phyloP scores from a whole-genome alignment of 2,797 vertebrate species.

The Chromis chromis region DNA sequence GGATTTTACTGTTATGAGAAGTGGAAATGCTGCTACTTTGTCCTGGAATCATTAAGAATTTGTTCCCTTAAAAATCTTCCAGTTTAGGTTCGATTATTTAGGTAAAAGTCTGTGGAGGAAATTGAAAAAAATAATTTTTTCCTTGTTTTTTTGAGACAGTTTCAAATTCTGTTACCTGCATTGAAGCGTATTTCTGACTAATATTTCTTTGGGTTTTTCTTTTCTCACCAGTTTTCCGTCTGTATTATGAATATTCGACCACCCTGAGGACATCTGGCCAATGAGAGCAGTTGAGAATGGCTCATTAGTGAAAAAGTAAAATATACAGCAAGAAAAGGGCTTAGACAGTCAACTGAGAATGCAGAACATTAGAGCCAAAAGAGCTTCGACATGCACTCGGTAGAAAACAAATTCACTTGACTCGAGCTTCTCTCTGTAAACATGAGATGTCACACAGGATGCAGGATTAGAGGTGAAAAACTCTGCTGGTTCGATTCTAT shows the following conservation, averaged over 20 bases:
- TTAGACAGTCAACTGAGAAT: conserved; percentile 64
- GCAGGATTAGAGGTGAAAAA: conserved; percentile 24
- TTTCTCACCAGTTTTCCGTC: conserved; percentile 49
- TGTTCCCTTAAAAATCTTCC: conserved; percentile 2
- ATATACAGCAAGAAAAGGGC: conserved; percentile 43
- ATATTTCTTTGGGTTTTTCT: conserved; percentile 35
- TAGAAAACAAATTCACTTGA: conserved; percentile 28
- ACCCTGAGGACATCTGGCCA: conserved; percentile 58
- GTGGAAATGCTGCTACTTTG: conserved; percentile 32
- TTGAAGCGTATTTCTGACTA: conserved; percentile 24
- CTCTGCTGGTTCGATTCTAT: conserved; percentile 12
- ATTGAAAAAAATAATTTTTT: neutral
- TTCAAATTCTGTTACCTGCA: conserved; percentile 12
- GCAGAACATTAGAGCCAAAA: conserved; percentile 47
- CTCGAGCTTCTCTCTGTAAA: conserved; percentile 36
- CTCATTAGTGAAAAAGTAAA: conserved; percentile 68
- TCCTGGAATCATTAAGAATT: conserved; percentile 22
- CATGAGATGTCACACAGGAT: conserved; percentile 15
- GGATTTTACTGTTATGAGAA: conserved; percentile 39
- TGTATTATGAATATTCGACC: conserved; percentile 29
- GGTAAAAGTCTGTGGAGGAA: conserved; percentile 1
- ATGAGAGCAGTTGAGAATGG: conserved; percentile 51
- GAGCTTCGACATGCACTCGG: conserved; percentile 23
- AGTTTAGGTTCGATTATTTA: neutral
- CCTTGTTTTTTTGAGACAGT: neutral